Percentiles rank a stretch among this genome's conserved stretches.
Conservation (phyloP, 2,113 vertebrate genomes). For the Zosterops japonicus region DNA sequence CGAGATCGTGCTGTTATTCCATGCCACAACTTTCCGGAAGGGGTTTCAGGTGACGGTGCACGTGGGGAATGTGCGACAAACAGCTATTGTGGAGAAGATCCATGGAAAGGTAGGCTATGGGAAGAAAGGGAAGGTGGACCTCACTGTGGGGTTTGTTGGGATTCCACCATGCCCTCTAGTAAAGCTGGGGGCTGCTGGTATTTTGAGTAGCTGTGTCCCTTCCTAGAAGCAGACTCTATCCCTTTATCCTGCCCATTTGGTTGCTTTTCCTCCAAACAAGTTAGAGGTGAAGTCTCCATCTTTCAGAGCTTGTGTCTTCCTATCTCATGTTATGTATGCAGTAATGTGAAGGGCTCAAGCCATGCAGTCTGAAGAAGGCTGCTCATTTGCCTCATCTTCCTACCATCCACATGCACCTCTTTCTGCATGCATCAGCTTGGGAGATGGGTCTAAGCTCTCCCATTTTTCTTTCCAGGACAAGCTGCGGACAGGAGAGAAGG, state of each 20-base stretch:
- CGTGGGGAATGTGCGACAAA: constrained; percentile 94
- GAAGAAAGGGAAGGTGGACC: neutral
- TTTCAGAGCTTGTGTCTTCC: neutral
- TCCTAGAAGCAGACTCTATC: neutral
- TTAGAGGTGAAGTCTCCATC: neutral
- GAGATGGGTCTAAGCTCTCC: neutral
- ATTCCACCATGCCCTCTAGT: neutral
- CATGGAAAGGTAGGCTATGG: constrained; percentile 88
- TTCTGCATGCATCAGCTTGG: neutral
- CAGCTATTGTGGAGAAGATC: constrained; percentile 91
- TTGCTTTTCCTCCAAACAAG: neutral
- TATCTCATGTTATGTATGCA: neutral
- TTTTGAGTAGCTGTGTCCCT: neutral
- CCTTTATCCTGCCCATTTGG: neutral
- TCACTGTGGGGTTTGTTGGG: neutral
- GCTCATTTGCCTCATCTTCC: neutral
- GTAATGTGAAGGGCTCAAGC: neutral
- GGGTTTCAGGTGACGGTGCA: constrained; percentile 98
- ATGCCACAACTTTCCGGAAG: constrained; percentile 94
- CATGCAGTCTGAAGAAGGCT: neutral
- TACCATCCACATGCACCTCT: neutral
- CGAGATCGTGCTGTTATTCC: constrained; percentile 94
- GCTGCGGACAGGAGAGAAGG: constrained; percentile 95
- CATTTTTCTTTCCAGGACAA: constrained; percentile 81
- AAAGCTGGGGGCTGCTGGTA: neutral